A percentile compares a stretch with the other conserved stretches of the same genome.
phyloP scores from a whole-genome alignment of 1,140 invertebrate species.

The Euura lappo region DNA sequence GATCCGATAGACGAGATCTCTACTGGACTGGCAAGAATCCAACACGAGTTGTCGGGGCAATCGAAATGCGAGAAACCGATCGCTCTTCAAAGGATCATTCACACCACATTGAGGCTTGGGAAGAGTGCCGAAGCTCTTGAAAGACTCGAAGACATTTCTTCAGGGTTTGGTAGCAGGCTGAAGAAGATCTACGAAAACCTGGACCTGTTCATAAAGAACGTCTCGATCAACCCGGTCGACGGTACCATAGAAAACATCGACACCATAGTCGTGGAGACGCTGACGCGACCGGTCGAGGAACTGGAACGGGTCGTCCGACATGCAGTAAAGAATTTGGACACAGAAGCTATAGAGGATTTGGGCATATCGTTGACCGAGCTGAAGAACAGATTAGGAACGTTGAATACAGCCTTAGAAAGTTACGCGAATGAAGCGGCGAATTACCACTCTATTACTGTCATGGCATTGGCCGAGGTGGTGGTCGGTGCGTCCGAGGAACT shows the following conservation, averaged over 20 bases:
- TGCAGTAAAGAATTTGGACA: neutral
- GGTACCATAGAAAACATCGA: conserved; percentile 48
- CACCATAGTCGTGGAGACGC: conserved; percentile 49
- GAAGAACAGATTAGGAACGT: conserved; percentile 41
- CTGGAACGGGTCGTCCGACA: neutral
- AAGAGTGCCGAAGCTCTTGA: conserved; percentile 16
- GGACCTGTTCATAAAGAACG: conserved; percentile 34
- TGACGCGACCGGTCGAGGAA: conserved; percentile 41
- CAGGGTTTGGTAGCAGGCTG: conserved; percentile 25
- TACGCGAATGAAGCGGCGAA: conserved; percentile 34
- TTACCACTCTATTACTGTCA: conserved; percentile 4
- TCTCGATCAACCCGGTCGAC: conserved; percentile 37
- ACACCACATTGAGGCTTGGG: conserved; percentile 33
- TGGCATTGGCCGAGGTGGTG: neutral
- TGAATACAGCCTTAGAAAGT: conserved; percentile 45
- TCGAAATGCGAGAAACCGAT: conserved; percentile 42
- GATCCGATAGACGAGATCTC: conserved; percentile 54
- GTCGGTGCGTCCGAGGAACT: conserved; percentile 16
- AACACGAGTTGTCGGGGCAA: conserved; percentile 43
- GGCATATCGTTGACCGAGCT: conserved; percentile 38
- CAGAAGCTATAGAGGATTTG: conserved; percentile 27
- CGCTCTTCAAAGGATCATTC: conserved; percentile 42
- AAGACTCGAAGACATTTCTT: conserved; percentile 17
- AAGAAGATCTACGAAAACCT: conserved; percentile 33
- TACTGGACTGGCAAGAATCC: conserved; percentile 45